These are phyloP conservation scores for Galago senegalensis DNA, from an alignment of 2,797 vertebrate species.

Conservation along the genomic window DNA sequence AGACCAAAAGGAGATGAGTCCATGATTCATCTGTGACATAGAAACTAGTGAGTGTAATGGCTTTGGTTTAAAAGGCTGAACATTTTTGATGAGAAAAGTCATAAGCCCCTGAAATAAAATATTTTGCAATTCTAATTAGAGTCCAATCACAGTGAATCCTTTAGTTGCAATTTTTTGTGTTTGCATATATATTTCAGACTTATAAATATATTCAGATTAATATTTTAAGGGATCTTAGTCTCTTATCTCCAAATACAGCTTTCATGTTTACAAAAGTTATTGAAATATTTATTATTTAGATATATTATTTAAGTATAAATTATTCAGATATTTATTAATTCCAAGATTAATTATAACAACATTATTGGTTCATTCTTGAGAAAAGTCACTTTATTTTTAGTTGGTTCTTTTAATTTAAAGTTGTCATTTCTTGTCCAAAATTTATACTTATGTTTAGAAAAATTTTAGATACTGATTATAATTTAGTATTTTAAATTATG, in stretches of 20 bases:
- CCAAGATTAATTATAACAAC: neutral
- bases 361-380: neutral
- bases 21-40: slow-evolving; percentile 63
- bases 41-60: slow-evolving; percentile 43
- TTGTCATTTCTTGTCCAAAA: neutral
- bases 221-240: neutral
- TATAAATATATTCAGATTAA: slow-evolving; percentile 56
- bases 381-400: neutral
- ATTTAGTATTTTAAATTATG: neutral
- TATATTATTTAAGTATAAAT: slow-evolving; percentile 23
- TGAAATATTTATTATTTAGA: slow-evolving; percentile 25
- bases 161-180: slow-evolving; percentile 70
- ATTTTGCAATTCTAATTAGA: slow-evolving; percentile 80
- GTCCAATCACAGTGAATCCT: slow-evolving; percentile 57
- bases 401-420: slow-evolving; percentile 2
- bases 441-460: neutral
- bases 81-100: slow-evolving; percentile 67
- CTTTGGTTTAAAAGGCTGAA: slow-evolving; percentile 62
- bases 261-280: slow-evolving; percentile 21
- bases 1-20: slow-evolving; percentile 50
- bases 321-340: slow-evolving; percentile 31
- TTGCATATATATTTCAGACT: slow-evolving; percentile 69
- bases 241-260: neutral
- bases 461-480: neutral
- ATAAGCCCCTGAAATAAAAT: slow-evolving; percentile 66